These are phyloP conservation scores for Cacoxenus indagator DNA, from an alignment of 2,888 invertebrate genomes.

Conservation along the genomic window DNA sequence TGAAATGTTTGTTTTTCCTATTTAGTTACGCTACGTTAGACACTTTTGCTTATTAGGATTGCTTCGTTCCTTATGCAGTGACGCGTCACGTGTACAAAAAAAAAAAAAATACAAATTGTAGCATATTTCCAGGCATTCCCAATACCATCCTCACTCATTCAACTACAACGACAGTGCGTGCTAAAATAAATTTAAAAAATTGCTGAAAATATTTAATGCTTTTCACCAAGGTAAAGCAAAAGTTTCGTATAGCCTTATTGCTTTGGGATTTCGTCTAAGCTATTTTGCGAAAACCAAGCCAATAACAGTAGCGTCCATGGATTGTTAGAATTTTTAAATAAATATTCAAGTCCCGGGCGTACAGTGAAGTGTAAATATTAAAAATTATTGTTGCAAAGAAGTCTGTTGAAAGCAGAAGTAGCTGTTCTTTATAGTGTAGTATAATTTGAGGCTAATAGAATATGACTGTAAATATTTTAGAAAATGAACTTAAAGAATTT, in stretches of 20 bases:
- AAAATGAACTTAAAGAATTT: too few species aligned
- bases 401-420: too few species aligned
- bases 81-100: constrained; percentile 26
- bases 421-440: too few species aligned
- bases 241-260: background rate
- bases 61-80: constrained; percentile 1
- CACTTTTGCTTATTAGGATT: constrained; percentile 63
- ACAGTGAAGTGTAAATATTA: background rate
- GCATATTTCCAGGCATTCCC: too few species aligned
- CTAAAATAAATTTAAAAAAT: background rate
- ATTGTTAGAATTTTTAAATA: too few species aligned
- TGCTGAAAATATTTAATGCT: background rate
- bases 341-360: background rate
- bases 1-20: constrained; percentile 64
- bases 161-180: too few species aligned
- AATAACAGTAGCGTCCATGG: background rate
- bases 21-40: constrained; percentile 61
- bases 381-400: too few species aligned
- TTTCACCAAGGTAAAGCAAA: background rate
- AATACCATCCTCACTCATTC: too few species aligned
- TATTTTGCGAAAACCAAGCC: background rate
- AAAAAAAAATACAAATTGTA: constrained; percentile 36
- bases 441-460: too few species aligned
- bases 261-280: background rate
- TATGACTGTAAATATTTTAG: too few species aligned